These are phyloP conservation scores for Miltochrista miniata DNA, from an alignment of 2,888 invertebrate genomes.

Conservation along the genomic window DNA sequence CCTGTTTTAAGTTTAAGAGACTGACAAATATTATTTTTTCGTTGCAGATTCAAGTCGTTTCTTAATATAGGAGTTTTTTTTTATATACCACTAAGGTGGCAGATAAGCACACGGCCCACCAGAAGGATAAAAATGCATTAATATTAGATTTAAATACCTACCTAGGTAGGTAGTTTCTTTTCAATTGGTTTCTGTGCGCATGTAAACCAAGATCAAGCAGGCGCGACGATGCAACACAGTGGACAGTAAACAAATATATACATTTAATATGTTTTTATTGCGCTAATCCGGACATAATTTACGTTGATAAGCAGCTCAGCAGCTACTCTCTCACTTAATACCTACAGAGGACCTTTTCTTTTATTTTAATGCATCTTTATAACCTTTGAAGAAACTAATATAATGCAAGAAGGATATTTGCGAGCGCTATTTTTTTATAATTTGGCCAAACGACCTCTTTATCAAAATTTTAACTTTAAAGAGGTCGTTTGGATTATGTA, in stretches of 20 bases:
- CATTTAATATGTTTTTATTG: conserved; percentile 81
- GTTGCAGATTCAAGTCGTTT: no score
- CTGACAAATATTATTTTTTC: no score
- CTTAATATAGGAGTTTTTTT: no score
- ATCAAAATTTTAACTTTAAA: no score
- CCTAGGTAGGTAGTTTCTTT: no score
- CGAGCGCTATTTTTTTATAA: conserved; percentile 4
- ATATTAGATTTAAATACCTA: no score
- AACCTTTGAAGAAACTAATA: conserved; percentile 34
- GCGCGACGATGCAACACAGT: conserved; percentile 34
- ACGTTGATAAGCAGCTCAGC: conserved; percentile 76
- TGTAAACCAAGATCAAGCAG: conserved; percentile 15
- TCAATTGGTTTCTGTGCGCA: no score
- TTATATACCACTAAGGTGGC: no score
- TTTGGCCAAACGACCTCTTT: background rate
- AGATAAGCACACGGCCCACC: no score
- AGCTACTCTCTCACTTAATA: conserved; percentile 56
- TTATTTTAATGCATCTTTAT: conserved; percentile 44
- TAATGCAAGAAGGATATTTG: conserved; percentile 18
- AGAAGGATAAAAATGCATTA: no score
- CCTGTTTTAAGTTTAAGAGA: no score
- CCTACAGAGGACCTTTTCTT: conserved; percentile 47
- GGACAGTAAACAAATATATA: conserved; percentile 77
- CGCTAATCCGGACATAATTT: conserved; percentile 77
- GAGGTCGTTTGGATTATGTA: background rate